Evolutionary conservation across 1,140 invertebrate species (phyloP).

Genomic region (Cheumatopsyche charites): DNA sequence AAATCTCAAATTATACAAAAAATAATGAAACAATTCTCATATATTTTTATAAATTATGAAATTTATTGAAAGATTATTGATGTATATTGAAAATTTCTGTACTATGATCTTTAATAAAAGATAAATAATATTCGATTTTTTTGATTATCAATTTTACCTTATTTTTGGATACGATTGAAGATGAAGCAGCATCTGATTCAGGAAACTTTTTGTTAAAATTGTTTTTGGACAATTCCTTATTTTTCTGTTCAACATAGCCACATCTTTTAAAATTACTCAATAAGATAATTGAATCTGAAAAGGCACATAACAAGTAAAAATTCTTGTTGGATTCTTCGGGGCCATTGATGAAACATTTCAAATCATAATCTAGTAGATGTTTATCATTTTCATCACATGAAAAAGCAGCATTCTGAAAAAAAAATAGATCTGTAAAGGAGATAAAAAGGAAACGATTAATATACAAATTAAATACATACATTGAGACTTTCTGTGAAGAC

Average conservation of each 20-base stretch:
- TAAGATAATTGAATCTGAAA: constrained; percentile 68
- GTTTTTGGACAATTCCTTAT: constrained; percentile 52
- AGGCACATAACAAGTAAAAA: constrained; percentile 61
- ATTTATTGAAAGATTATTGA: too few species aligned
- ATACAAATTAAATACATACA: constrained; percentile 52
- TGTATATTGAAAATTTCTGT: constrained; percentile 4
- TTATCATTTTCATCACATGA: constrained; percentile 54
- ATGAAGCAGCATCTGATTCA: constrained; percentile 49
- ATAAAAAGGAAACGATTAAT: constrained; percentile 22
- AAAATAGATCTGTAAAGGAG: constrained; percentile 33
- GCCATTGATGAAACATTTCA: constrained; percentile 58
- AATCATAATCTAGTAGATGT: constrained; percentile 54
- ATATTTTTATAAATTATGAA: too few species aligned
- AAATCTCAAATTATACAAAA: neutral
- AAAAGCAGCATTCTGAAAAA: constrained; percentile 56
- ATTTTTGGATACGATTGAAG: constrained; percentile 61
- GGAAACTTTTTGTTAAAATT: constrained; percentile 61
- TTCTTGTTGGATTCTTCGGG: constrained; percentile 55
- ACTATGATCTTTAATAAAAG: constrained; percentile 61
- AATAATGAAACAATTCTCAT: too few species aligned
- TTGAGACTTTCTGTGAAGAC: constrained; percentile 64
- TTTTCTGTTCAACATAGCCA: constrained; percentile 50
- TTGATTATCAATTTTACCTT: constrained; percentile 65
- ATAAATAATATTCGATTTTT: constrained; percentile 74
- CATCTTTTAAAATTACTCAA: constrained; percentile 51